A percentile compares a stretch with the other conserved stretches of the same genome.
These are phyloP conservation scores for Takifugu rubripes DNA, from an alignment of 2,797 vertebrate species.

Conservation along the genomic window DNA sequence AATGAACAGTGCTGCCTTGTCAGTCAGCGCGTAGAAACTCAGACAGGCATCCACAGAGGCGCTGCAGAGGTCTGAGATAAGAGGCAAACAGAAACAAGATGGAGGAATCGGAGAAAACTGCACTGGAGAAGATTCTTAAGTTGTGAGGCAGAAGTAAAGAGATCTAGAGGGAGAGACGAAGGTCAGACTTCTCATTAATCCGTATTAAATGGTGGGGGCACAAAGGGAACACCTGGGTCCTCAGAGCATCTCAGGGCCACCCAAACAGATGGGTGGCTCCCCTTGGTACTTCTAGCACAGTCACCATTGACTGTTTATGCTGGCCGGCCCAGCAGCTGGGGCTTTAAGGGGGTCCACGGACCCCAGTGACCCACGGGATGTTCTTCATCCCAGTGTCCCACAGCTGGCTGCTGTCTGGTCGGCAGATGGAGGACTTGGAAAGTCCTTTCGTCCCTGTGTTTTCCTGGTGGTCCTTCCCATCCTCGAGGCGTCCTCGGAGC, in stretches of 20 bases:
- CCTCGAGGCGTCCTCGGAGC: conserved; percentile 9
- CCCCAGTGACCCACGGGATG: conserved; percentile 48
- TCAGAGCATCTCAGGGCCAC: conserved; percentile 41
- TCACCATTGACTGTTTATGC: conserved; percentile 3
- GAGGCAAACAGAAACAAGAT: neutral
- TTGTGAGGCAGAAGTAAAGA: conserved; percentile 1
- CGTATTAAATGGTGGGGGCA: conserved; percentile 54
- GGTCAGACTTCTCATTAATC: conserved; percentile 64
- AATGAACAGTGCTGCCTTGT: conserved; percentile 59
- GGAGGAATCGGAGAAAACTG: neutral
- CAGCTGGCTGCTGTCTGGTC: conserved; percentile 54
- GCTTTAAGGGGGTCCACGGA: conserved; percentile 44
- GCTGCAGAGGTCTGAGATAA: conserved; percentile 17
- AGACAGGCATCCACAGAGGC: conserved; percentile 2
- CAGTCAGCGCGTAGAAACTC: conserved; percentile 42
- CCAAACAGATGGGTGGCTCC: conserved; percentile 28
- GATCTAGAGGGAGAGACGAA: conserved; percentile 37
- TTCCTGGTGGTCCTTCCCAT: neutral
- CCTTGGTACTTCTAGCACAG: too few species aligned
- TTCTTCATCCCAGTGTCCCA: conserved; percentile 48
- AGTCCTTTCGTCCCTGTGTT: conserved; percentile 8
- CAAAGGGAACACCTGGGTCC: conserved; percentile 48
- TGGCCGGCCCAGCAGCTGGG: conserved; percentile 40
- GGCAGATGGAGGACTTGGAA: conserved; percentile 1
- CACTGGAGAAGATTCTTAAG: conserved; percentile 4